Evolutionary conservation across 2,113 vertebrate genomes (phyloP).

Genomic region (Chaetodon auriga): DNA sequence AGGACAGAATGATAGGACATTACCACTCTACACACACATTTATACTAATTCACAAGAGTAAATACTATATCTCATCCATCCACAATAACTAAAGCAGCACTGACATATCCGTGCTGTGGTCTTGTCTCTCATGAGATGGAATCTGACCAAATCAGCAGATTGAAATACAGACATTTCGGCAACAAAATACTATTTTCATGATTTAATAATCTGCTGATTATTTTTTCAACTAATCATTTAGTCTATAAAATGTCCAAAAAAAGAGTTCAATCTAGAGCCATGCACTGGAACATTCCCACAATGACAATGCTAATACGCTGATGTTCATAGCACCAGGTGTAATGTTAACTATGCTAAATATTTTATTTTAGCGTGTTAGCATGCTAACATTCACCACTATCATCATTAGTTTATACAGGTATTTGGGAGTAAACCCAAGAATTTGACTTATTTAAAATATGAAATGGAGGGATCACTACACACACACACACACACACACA

Average conservation of each 20-base stretch:
- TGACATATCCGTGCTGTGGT: not conserved
- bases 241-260: too few species aligned
- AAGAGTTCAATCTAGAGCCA: too few species aligned
- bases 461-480: not conserved
- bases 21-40: not conserved
- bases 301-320: too few species aligned
- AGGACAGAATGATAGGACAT: not conserved
- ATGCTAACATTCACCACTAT: not conserved
- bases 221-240: too few species aligned
- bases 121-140: not conserved
- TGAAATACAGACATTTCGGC: not conserved
- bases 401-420: not conserved
- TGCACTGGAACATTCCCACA: too few species aligned
- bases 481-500: too few species aligned
- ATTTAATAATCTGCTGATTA: too few species aligned
- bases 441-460: not conserved
- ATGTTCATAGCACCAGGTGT: not conserved
- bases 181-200: not conserved
- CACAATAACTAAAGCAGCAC: not conserved
- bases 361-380: not conserved
- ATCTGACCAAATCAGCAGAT: not conserved
- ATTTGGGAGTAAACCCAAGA: not conserved
- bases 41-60: not conserved
- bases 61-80: not conserved
- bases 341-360: not conserved